These are phyloP conservation scores for Stegastes partitus DNA, from an alignment of 2,113 vertebrate genomes.

Conservation along the genomic window DNA sequence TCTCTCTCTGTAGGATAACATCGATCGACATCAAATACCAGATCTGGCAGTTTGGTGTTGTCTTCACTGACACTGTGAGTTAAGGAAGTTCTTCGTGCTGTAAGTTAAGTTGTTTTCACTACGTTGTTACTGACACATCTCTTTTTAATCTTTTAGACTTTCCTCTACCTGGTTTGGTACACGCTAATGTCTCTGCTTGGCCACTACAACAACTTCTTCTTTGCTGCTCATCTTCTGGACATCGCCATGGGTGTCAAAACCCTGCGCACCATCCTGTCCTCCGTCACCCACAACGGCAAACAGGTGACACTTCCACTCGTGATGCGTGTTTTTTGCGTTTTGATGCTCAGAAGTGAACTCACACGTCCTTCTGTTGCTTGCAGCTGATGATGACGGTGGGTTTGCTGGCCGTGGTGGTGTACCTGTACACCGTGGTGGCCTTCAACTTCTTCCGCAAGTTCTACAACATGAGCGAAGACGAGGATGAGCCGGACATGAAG, in stretches of 20 bases:
- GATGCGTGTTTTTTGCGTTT: no score
- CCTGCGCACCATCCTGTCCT: slow-evolving; percentile 93
- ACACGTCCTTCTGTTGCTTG: not conserved
- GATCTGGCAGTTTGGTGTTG: slow-evolving; percentile 95
- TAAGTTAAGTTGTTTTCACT: not conserved
- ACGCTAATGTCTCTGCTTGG: slow-evolving; percentile 92
- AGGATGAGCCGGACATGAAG: slow-evolving; percentile 96
- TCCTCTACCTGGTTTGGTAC: slow-evolving; percentile 92
- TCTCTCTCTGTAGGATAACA: slow-evolving; percentile 85
- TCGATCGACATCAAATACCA: slow-evolving; percentile 95
- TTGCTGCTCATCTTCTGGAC: slow-evolving; percentile 91
- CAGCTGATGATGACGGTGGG: slow-evolving; percentile 96
- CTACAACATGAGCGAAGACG: slow-evolving; percentile 96
- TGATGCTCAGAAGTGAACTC: not conserved
- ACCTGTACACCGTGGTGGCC: slow-evolving; percentile 94
- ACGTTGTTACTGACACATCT: not conserved
- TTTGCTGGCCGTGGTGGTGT: slow-evolving; percentile 92
- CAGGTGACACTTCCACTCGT: slow-evolving; percentile 89
- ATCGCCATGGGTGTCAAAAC: slow-evolving; percentile 97
- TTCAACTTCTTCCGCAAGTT: slow-evolving; percentile 98
- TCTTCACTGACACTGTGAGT: slow-evolving; percentile 95
- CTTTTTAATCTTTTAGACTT: slow-evolving; percentile 58
- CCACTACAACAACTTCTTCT: slow-evolving; percentile 98
- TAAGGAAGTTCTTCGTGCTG: not conserved
- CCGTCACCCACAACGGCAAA: slow-evolving; percentile 95